Evolutionary conservation across 64 coral and sea anemone genomes (phyloP).

Genomic region (Exaiptasia diaphana): DNA sequence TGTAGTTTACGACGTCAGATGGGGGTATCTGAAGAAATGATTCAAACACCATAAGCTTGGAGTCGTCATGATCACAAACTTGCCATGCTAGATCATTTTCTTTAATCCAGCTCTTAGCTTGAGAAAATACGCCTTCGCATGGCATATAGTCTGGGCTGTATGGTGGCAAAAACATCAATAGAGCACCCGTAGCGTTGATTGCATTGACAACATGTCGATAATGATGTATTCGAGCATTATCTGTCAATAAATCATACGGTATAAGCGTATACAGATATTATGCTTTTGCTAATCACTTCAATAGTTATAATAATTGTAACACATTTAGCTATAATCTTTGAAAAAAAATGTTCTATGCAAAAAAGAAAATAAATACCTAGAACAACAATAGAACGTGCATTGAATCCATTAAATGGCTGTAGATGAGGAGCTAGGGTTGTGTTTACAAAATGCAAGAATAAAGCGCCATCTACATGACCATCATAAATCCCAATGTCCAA

Average conservation of each 20-base stretch:
- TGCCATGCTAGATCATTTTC: slow-evolving; percentile 17
- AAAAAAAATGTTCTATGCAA: too few species aligned
- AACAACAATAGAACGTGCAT: slow-evolving; percentile 45
- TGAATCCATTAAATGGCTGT: slow-evolving; percentile 52
- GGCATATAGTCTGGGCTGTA: slow-evolving; percentile 4
- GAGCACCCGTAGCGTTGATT: slow-evolving; percentile 11
- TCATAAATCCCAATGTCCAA: slow-evolving; percentile 57
- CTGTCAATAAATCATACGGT: not conserved
- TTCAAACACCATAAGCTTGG: slow-evolving; percentile 4
- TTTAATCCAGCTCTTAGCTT: slow-evolving; percentile 14
- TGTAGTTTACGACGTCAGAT: not conserved
- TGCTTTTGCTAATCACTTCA: not conserved
- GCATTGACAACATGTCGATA: not conserved
- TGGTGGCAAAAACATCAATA: not conserved
- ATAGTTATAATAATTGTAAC: not conserved
- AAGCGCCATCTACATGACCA: slow-evolving; percentile 46
- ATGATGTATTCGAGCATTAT: slow-evolving; percentile 29
- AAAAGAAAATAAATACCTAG: slow-evolving; percentile 33
- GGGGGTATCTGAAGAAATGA: slow-evolving; percentile 1
- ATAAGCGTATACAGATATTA: not conserved
- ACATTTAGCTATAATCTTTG: too few species aligned
- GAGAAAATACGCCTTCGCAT: slow-evolving; percentile 20
- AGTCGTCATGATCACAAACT: not conserved
- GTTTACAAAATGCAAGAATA: slow-evolving; percentile 46
- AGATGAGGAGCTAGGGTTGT: slow-evolving; percentile 26